Percentiles rank a stretch among this genome's conserved stretches.
phyloP scores from a whole-genome alignment of 2,113 vertebrate genomes.

The Falco punctatus region DNA sequence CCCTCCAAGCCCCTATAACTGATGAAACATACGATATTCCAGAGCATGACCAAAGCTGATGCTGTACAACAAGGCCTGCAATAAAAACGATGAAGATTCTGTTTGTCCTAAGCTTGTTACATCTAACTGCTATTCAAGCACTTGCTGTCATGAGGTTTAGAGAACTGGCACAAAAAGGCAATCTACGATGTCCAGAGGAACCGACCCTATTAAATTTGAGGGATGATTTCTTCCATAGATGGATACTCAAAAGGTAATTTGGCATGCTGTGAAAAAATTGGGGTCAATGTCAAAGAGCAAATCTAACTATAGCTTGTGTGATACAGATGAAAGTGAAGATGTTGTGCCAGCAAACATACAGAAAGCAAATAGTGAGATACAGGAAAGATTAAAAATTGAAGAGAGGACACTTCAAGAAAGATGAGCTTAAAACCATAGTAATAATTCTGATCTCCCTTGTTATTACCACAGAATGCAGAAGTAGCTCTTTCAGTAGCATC shows the following conservation, averaged over 20 bases:
- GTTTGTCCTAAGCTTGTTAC: background rate
- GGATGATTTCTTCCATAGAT: background rate
- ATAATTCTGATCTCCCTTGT: background rate
- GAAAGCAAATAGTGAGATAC: accelerated
- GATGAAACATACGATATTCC: background rate
- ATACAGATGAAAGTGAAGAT: background rate
- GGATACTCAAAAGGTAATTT: background rate
- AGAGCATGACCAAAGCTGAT: background rate
- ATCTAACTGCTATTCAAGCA: background rate
- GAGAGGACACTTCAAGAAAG: background rate
- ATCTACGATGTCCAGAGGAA: background rate
- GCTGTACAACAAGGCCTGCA: background rate
- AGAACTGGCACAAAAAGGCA: background rate
- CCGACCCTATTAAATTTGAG: background rate
- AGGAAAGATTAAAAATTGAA: background rate
- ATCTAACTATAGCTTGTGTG: background rate
- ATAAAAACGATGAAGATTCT: background rate
- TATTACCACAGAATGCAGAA: background rate
- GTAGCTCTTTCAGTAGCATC: background rate
- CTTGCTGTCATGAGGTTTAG: background rate
- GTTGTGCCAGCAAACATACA: background rate
- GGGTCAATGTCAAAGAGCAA: background rate
- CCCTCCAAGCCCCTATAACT: background rate
- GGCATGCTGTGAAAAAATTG: background rate
- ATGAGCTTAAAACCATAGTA: background rate